Percentiles rank a stretch among this genome's conserved stretches.
These are phyloP conservation scores for Adelognathus sp. DNA, from an alignment of 2,888 invertebrate species.

Conservation along the genomic window DNA sequence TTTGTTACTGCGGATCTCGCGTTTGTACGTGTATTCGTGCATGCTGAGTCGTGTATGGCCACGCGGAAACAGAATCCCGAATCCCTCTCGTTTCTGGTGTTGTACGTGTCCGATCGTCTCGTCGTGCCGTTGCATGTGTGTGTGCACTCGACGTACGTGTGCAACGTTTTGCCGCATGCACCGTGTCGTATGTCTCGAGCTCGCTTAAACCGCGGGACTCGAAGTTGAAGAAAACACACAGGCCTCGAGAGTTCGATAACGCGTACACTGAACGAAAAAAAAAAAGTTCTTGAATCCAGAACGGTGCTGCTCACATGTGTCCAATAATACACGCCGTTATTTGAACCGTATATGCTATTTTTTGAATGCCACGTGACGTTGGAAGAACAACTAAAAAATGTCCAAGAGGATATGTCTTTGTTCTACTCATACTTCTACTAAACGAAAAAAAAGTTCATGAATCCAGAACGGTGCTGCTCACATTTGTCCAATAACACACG, in stretches of 20 bases:
- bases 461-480: too few relatives aligned
- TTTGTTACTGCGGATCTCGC: background rate
- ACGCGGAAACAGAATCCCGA: conserved; percentile 20
- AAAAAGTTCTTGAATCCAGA: too few relatives aligned
- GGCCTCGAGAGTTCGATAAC: conserved; percentile 1
- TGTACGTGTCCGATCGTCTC: conserved; percentile 25
- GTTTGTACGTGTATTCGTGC: background rate
- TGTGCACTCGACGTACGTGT: background rate
- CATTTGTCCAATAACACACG: too few relatives aligned
- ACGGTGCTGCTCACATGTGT: too few relatives aligned
- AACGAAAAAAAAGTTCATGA: too few relatives aligned
- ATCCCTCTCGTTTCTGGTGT: background rate
- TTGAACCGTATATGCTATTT: too few relatives aligned
- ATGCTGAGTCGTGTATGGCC: background rate
- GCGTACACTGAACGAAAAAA: too few relatives aligned
- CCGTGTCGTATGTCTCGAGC: background rate
- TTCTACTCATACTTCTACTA: too few relatives aligned
- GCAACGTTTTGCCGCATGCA: background rate
- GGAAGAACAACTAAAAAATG: too few relatives aligned
- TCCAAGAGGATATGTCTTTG: too few relatives aligned
- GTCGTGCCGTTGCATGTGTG: background rate
- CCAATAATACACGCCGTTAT: too few relatives aligned
- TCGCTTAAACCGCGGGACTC: background rate
- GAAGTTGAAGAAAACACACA: conserved; percentile 7
- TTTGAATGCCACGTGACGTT: too few relatives aligned